Evolutionary conservation across 2,797 vertebrate species (phyloP), one percentile per base, ranked within the genome.

Genomic region (Muscicapa comitata): DNA sequence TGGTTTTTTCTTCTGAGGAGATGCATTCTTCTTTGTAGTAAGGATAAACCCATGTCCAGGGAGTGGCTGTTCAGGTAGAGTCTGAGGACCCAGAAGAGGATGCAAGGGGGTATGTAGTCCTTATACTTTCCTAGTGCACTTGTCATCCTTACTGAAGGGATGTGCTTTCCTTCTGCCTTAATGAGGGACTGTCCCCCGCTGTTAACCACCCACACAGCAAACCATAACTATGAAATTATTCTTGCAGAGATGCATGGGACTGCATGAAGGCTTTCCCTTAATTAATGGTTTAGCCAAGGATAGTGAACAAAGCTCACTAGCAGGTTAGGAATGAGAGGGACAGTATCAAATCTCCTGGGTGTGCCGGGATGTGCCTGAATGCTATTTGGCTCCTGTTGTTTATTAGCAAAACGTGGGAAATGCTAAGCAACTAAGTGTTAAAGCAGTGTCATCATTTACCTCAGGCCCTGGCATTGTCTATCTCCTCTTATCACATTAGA

Each of bases 51-150:
- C 18, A 2, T 9, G 21, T 61, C 29, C 13, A 28, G 66, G 42
- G 84, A 17, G 17, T 72, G 29, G 40, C 50, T 84, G 13, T 66
- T 72, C 19, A 57, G 21, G 24, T 73, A 17, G 11, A 48, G n/a
- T 65, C 35, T 37, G 21, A 50, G 55, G 20, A 77, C 11, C 11
- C 57, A n/a, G 38, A 77, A 82, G 10, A 26, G 12, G n/a, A n/a
- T 84, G 24, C 21, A 40, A 61, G 26, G 29, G 16, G 1, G 2
- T 68, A 2, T 1, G 0, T 38, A 57, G 57, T 50, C n/a, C 18
- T 37, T 68, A 7, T 2, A 1, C 21, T 58, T 72, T 61, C 17
- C 57, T 66, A 1, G 15, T 65, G 20, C 38, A 38, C 18, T 80
- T 55, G 74, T 19, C 45, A 28, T 66, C 38, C 20, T 54, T 78